Evolutionary conservation across 2,888 invertebrate species (phyloP).

Genomic region (Drosophila picticornis): DNA sequence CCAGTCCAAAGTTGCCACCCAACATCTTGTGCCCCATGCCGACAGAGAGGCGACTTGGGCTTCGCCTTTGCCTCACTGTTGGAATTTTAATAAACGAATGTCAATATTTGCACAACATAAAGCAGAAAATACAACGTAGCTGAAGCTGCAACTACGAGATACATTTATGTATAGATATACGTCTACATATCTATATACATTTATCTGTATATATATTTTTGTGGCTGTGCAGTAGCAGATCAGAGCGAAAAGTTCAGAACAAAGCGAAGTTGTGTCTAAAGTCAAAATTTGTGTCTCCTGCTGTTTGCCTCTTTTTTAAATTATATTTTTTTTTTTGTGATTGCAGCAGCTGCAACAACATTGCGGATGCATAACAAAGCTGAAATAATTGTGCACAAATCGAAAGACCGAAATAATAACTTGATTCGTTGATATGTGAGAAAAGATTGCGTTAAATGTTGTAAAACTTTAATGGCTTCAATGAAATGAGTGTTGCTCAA

Average conservation of each 20-base stretch:
- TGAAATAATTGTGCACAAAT: background rate
- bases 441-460: background rate
- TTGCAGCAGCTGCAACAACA: slow-evolving; percentile 34
- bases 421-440: background rate
- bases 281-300: slow-evolving; percentile 47
- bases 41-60: slow-evolving; percentile 46
- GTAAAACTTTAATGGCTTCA: background rate
- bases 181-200: slow-evolving; percentile 4
- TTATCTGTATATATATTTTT: background rate
- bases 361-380: background rate
- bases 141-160: slow-evolving; percentile 53
- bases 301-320: slow-evolving; percentile 52
- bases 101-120: slow-evolving; percentile 83
- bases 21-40: slow-evolving; percentile 65
- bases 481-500: background rate
- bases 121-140: slow-evolving; percentile 69
- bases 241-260: slow-evolving; percentile 12
- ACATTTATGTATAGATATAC: slow-evolving; percentile 34
- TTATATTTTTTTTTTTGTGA: slow-evolving; percentile 27
- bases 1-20: background rate
- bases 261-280: slow-evolving; percentile 25
- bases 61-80: slow-evolving; percentile 74
- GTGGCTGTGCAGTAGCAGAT: slow-evolving; percentile 6
- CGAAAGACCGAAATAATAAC: background rate
- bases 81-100: slow-evolving; percentile 83